Base-by-base conservation (phyloP, 1,140 invertebrate genomes). In the Listronotus oregonensis region DNA sequence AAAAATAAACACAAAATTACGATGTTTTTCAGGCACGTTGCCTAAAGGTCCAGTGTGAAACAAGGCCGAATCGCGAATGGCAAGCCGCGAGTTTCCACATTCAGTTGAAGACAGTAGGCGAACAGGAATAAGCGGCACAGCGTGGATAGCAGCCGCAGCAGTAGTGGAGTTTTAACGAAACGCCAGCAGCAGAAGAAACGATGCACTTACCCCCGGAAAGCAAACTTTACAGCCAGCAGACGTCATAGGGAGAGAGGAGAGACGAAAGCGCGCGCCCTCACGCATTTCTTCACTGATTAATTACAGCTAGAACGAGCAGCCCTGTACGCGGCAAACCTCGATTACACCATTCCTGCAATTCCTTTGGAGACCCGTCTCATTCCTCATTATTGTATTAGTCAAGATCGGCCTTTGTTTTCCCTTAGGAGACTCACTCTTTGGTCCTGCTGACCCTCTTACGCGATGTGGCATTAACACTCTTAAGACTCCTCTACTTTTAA, bases 291-390 rank as follows among this genome's bases (percentile, higher is more conserved):
- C 60, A 54, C 68, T 72, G 68, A 72, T 72, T 72, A 72, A 72
- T 72, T 72, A 72, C 66, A 68, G 58, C 49, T 66, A 56, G 61
- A 68, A 59, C 67, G 69, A 64, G 64, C 64, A 52, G 31, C 58
- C 67, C 64, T 69, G 67, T 66, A 71, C 66, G 68, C 65, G 70
- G 68, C 71, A 47, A 72, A 72, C 71, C 71, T 72, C 71, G 70
- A 72, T 72, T 72, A 72, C 71, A 72, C 66, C 71, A 72, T 72
- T 72, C 71, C 68, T 66, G 71, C 58, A 72, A 72, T 72, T 72
- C 71, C 71, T 66, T 34, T 42, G 47, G 63, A 66, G 70, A 70
- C 63, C 68, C 47, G 60, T 71, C 67, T 70, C 62, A 64, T 70
- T 70, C 61, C 68, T 70, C 66, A 68, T 68, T 67, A 70, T 70